Percentiles rank a stretch among this genome's conserved stretches.
These are phyloP conservation scores for Cephus nigrinus DNA, from an alignment of 2,888 invertebrate genomes.

Conservation along the genomic window DNA sequence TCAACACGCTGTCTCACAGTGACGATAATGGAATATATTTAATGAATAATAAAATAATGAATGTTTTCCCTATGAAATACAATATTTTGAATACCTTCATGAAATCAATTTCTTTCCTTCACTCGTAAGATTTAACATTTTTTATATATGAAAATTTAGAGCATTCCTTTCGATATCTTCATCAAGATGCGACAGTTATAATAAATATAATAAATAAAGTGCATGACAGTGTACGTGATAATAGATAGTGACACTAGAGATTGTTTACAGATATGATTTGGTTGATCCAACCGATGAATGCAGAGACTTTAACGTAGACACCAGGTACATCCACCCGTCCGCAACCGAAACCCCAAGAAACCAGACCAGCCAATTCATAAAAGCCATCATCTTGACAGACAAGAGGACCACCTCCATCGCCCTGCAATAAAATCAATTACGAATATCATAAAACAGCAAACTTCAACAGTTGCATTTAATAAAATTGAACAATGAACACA, in stretches of 20 bases:
- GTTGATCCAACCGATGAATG: constrained; percentile 97
- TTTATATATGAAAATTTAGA: not conserved
- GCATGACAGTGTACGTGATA: not conserved
- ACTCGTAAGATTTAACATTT: not conserved
- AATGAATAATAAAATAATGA: not conserved
- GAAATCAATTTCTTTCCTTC: not conserved
- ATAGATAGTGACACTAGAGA: constrained; percentile 68
- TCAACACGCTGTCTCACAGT: not conserved
- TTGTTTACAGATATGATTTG: constrained; percentile 96
- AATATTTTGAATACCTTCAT: not conserved
- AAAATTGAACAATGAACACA: not conserved
- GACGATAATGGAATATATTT: not conserved
- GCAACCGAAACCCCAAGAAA: constrained; percentile 96
- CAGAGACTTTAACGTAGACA: constrained; percentile 96
- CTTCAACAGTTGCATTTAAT: not conserved
- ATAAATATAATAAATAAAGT: not conserved
- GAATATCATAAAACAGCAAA: constrained; percentile 1
- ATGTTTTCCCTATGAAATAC: not conserved
- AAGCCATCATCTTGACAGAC: constrained; percentile 94
- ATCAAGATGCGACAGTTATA: not conserved
- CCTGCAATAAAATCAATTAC: constrained; percentile 68
- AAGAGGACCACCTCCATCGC: constrained; percentile 93
- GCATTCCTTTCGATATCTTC: not conserved
- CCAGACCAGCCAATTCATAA: constrained; percentile 92
- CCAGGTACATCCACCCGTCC: constrained; percentile 94